These are phyloP conservation scores for Hippoglossus stenolepis DNA, from an alignment of 2,113 vertebrate species.

Conservation along the genomic window DNA sequence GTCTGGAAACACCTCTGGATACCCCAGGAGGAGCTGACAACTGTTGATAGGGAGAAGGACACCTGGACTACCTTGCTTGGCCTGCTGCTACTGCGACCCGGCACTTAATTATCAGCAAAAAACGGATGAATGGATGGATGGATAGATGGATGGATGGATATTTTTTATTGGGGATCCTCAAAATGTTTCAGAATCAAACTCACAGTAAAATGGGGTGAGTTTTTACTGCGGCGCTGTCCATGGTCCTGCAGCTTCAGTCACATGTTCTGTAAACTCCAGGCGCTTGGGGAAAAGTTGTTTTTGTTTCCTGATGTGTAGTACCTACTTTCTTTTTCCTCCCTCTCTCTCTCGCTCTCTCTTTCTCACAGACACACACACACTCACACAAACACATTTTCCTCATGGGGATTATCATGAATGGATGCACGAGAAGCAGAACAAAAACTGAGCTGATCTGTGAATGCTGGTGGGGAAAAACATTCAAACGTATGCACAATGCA, in stretches of 20 bases:
- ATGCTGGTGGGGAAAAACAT: no score
- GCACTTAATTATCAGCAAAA: neutral
- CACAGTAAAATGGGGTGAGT: neutral
- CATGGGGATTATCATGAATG: neutral
- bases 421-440: no score
- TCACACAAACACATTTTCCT: constrained; percentile 1
- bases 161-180: neutral
- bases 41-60: neutral
- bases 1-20: neutral
- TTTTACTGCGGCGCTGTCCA: constrained; percentile 73
- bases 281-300: neutral
- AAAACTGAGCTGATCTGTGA: no score
- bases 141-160: neutral
- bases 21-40: neutral
- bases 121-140: neutral
- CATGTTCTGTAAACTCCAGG: constrained; percentile 4
- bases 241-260: constrained; percentile 77
- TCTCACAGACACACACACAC: neutral
- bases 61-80: neutral
- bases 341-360: neutral
- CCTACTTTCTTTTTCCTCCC: neutral
- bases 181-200: neutral
- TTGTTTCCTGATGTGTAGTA: constrained; percentile 1
- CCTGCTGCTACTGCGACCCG: neutral
- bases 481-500: neutral